Evolutionary conservation across 2,888 invertebrate species (phyloP), one percentile per base, ranked within the genome.

Genomic region (Slavum lentiscoides): DNA sequence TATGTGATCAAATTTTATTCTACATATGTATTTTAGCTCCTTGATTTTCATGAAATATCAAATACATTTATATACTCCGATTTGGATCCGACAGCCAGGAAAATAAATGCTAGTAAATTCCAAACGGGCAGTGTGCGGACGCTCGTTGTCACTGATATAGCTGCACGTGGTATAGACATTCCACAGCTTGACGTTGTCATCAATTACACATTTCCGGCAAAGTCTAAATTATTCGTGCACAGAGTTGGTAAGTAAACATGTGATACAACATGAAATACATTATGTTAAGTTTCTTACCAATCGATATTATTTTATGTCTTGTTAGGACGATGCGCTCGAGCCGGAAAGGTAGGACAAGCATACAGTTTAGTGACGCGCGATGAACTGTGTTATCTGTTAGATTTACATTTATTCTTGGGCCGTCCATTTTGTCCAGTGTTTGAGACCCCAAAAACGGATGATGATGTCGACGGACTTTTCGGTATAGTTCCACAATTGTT

Each of bases 161-260:
- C 99, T 0, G 99, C 99, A 0, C 90, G 99, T 86, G 99, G 99
- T 64, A 93, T 99, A 82, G 99, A 99, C 87, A 94, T 99, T 85
- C 99, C 99, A 0, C 91, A 94, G 82, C 87, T 99, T 84, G 98
- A 99, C 86, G 95, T 93, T 83, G 98, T 98, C 58, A 94, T 99
- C 77, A 99, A 99, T 87, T 94, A 92, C 85, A 94, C 98, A 89
- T 99, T 99, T 86, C 98, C 99, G 0, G 94, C 96, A 0, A 98
- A 96, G 86, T 92, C 97, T 0, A 99, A 99, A 87, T 88, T 99
- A 37, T 99, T 98, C 88, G 94, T 99, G 43, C 99, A 99, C 88
- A 90, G 99, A 90, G 99, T 98, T 82, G 98, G 98, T 94, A 85
- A 89, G 92, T 88, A 49, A 74, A 49, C 37, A 61, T 30, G 19